Conservation (phyloP, 2,797 vertebrate genomes). For the Orestias chungarensis region DNA sequence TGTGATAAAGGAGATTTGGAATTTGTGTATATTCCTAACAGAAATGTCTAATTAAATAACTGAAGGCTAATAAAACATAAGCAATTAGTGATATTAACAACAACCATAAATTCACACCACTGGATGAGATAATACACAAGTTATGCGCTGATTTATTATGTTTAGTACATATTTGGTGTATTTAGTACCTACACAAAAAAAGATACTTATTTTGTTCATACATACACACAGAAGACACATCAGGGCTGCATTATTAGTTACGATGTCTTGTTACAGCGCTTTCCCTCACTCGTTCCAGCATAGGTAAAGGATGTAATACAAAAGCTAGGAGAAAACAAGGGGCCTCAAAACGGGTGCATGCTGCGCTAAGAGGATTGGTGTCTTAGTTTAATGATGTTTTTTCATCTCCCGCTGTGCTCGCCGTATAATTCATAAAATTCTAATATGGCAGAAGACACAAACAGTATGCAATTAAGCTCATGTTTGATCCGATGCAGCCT, state of each 20-base stretch:
- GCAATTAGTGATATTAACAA: slow-evolving; percentile 25
- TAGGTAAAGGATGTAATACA: slow-evolving; percentile 67
- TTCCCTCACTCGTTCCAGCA: slow-evolving; percentile 57
- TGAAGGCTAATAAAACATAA: slow-evolving; percentile 42
- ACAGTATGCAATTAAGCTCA: slow-evolving; percentile 43
- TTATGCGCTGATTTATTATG: not conserved
- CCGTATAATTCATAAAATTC: slow-evolving; percentile 19
- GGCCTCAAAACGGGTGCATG: slow-evolving; percentile 5
- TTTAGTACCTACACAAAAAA: slow-evolving; percentile 54
- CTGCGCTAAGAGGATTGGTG: slow-evolving; percentile 4
- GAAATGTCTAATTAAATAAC: slow-evolving; percentile 51
- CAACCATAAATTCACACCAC: slow-evolving; percentile 38
- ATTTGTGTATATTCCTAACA: slow-evolving; percentile 31
- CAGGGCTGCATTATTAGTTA: slow-evolving; percentile 61
- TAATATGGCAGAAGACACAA: slow-evolving; percentile 27
- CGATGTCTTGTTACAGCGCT: slow-evolving; percentile 46
- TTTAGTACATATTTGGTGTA: slow-evolving; percentile 35
- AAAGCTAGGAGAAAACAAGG: slow-evolving; percentile 51
- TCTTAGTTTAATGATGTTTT: slow-evolving; percentile 9
- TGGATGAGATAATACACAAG: slow-evolving; percentile 20
- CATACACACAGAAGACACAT: slow-evolving; percentile 66
- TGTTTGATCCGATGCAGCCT: slow-evolving; percentile 56
- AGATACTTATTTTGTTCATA: slow-evolving; percentile 26
- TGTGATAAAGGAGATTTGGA: slow-evolving; percentile 35
- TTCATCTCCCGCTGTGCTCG: slow-evolving; percentile 12